Percentiles rank a stretch among this genome's conserved stretches.
These are phyloP conservation scores for Dicrurus megarhynchus DNA, from an alignment of 2,113 vertebrate species.

Conservation along the genomic window DNA sequence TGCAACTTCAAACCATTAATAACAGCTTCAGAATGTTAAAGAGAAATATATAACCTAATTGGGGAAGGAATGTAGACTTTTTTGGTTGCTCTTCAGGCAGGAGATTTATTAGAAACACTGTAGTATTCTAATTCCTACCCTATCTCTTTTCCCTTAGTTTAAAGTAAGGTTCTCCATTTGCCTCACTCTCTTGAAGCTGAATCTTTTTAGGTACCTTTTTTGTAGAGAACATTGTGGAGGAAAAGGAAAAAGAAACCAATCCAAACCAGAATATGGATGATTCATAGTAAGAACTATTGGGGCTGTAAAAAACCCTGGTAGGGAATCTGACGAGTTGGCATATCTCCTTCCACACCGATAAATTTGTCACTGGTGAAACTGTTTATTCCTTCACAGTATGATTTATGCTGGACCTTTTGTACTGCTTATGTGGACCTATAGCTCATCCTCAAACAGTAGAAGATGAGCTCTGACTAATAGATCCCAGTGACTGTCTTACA, in stretches of 20 bases:
- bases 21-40: conserved; percentile 25
- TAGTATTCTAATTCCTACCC: neutral
- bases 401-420: conserved; percentile 37
- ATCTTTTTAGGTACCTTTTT: neutral
- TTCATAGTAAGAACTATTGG: neutral
- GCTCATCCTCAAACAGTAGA: conserved; percentile 25
- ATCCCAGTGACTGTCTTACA: neutral
- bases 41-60: conserved; percentile 15
- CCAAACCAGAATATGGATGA: neutral
- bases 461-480: conserved; percentile 18
- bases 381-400: neutral
- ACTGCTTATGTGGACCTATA: neutral
- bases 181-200: neutral
- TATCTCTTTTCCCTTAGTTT: neutral
- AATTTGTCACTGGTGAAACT: conserved; percentile 14
- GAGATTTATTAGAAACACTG: conserved; percentile 15
- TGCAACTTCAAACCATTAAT: neutral
- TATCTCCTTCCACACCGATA: neutral
- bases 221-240: neutral
- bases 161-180: neutral
- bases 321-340: neutral
- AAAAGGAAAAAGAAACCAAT: neutral
- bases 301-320: conserved; percentile 9
- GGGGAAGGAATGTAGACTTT: neutral
- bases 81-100: conserved; percentile 22